Base-by-base conservation (phyloP, 2,888 invertebrate species). In the Serripes groenlandicus region DNA sequence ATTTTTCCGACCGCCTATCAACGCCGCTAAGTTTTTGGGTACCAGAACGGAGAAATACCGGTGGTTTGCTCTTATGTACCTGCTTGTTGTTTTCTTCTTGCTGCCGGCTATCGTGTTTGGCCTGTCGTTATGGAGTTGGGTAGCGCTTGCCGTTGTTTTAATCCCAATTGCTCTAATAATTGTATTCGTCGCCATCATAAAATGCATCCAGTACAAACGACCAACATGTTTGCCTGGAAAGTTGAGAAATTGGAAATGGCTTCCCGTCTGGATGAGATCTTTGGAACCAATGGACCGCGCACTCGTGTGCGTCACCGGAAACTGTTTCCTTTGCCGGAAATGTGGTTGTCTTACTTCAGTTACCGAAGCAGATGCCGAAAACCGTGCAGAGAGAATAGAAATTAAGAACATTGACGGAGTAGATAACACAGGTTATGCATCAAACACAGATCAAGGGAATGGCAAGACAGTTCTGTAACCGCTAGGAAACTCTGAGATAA, bases 41-140 rank as follows among this genome's bases (percentile, higher is more conserved):
- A 93, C 94, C 49, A 94, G 94, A 18, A 96, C 96, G 0, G 95
- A 96, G n/a, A 92, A 95, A 87, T 96, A 96, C 87, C 95, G 96
- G 2, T 96, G 96, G 96, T 96, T 96, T 90, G 95, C 96, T 5
- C 83, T 95, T 7, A 85, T 95, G 32, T 96, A 96, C 91, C 73
- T 94, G 3, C 58, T 93, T 15, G 7, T 87, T 9, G 88, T 91
- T 86, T 94, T 93, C 84, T 92, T 94, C 80, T 0, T 92, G 7
- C 66, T 94, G 7, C 94, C 94, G 1, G 88, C 87, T 3, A 23
- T 76, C 23, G 89, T 93, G 3, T 93, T 94, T 78, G 93, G 89
- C 1, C 85, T 94, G 26, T 92, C 93, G 0, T 35, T 92, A 4
- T 82, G 90, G 0, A 92, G 93, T 3, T 90, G 89, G 89, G 74